Percentiles rank a stretch among this genome's conserved stretches.
Evolutionary conservation across 2,888 invertebrate genomes (phyloP).

Genomic region (Adela reaumurella): DNA sequence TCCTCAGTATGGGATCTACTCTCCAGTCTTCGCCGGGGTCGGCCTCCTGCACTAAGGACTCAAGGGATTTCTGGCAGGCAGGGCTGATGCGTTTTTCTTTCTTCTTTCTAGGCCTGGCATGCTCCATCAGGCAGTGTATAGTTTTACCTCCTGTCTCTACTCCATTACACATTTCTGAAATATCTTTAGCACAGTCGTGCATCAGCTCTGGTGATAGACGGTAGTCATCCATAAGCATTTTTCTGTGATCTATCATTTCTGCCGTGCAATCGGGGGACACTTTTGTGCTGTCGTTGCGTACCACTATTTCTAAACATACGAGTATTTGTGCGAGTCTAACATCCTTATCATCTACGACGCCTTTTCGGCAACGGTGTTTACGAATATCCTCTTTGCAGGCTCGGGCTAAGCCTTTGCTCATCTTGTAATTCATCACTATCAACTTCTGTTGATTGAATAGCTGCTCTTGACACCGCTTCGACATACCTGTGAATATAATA

Average conservation of each 20-base stretch:
- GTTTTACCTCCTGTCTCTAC: constrained; percentile 82
- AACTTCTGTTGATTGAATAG: constrained; percentile 81
- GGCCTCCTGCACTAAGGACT: constrained; percentile 76
- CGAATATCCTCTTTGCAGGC: constrained; percentile 90
- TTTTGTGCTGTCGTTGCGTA: constrained; percentile 67
- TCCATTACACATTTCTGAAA: constrained; percentile 69
- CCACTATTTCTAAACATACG: constrained; percentile 82
- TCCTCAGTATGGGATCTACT: constrained; percentile 85
- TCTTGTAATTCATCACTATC: constrained; percentile 86
- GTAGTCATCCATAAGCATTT: constrained; percentile 90
- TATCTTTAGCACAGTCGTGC: constrained; percentile 81
- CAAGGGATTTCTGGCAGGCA: constrained; percentile 74
- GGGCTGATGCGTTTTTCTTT: constrained; percentile 65
- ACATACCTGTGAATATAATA: constrained; percentile 40
- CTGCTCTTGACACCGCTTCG: constrained; percentile 74
- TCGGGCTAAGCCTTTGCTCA: constrained; percentile 82
- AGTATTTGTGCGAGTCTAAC: constrained; percentile 86
- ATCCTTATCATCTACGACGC: constrained; percentile 76
- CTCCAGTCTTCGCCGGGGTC: constrained; percentile 96
- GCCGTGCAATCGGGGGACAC: constrained; percentile 75
- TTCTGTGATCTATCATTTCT: constrained; percentile 89
- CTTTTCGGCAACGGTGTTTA: constrained; percentile 78
- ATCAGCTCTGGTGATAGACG: constrained; percentile 91
- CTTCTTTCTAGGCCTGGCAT: constrained; percentile 65
- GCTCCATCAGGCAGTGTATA: constrained; percentile 93